phyloP scores from a whole-genome alignment of 1,140 invertebrate genomes.

The Chymomyza costata region DNA sequence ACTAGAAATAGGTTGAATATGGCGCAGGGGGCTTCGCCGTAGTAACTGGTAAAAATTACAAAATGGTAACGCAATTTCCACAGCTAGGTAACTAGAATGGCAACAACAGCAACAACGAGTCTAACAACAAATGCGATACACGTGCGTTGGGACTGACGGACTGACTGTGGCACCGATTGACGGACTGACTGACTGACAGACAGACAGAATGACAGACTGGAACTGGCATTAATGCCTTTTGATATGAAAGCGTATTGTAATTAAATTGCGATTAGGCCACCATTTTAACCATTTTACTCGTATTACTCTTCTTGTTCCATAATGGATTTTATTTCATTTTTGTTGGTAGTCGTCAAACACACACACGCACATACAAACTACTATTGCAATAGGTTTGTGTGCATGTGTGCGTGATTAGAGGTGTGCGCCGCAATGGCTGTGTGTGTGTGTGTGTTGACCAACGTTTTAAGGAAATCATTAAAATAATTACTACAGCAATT shows the following conservation, averaged over 20 bases:
- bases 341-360: conserved; percentile 13
- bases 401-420: conserved; percentile 7
- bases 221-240: conserved; percentile 65
- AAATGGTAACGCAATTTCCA: too few relatives aligned
- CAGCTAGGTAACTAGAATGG: too few relatives aligned
- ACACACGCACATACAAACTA: conserved; percentile 65
- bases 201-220: conserved; percentile 29
- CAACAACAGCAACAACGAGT: too few relatives aligned
- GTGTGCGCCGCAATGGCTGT: conserved; percentile 16
- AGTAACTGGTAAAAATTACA: too few relatives aligned
- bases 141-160: not conserved
- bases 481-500: conserved; percentile 69
- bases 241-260: conserved; percentile 74
- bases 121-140: too few relatives aligned
- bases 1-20: too few relatives aligned
- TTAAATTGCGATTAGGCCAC: conserved; percentile 74
- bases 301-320: conserved; percentile 68
- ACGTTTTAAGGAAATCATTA: conserved; percentile 73
- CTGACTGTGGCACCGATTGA: conserved; percentile 8
- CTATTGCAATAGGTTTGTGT: conserved; percentile 15
- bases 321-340: conserved; percentile 73
- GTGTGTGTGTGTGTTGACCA: conserved; percentile 34
- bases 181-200: conserved; percentile 25
- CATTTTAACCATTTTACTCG: conserved; percentile 72
- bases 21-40: conserved; percentile 25